Base-by-base conservation (phyloP, 2,888 invertebrate genomes). In the Ariolimax columbianus region DNA sequence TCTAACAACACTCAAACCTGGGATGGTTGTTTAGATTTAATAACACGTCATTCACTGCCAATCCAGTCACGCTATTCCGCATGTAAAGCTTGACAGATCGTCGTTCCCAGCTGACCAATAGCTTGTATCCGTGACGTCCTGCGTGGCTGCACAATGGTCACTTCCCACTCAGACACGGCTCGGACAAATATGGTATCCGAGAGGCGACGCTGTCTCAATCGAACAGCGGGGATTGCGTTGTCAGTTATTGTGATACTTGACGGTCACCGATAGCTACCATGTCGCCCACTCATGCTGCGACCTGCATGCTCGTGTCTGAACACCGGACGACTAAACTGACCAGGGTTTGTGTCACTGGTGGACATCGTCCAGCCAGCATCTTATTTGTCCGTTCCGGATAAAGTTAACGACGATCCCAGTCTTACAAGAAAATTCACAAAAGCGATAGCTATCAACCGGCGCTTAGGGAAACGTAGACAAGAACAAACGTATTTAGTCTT, bases 61-160 rank as follows among this genome's bases (percentile, higher is more conserved):
- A 2, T 33, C 51, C 38, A 6, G 4, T 30, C 51, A 3, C 30
- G 9, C 30, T 1, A 51, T 11, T n/a, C 19, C 1, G 33, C 47
- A n/a, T 9, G 40, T 78, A 11, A 63, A 40, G 38, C n/a, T 63
- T 63, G 78, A 63, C 78, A 63, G 26, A 55, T 38, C 17, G 17
- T 23, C n/a, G 9, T 38, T 63, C 55, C 7, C 17, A 19, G n/a
- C 36, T n/a, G 78, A 55, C n/a, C 78, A 63, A 55, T 40, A 63
- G 59, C 38, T 40, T 78, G 26, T 36, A 11, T 38, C 40, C 14
- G 6, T 63, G 78, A 19, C 26, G 38, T 78, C 55, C 19, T 4
- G 4, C n/a, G 26, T n/a, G 19, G 0, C 63, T 40, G 63, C 63
- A 78, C 78, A 78, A 78, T 78, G 78, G 30, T 33, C 63, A 26